Evolutionary conservation across 2,888 invertebrate genomes (phyloP).

Genomic region (Lamproptera curius): DNA sequence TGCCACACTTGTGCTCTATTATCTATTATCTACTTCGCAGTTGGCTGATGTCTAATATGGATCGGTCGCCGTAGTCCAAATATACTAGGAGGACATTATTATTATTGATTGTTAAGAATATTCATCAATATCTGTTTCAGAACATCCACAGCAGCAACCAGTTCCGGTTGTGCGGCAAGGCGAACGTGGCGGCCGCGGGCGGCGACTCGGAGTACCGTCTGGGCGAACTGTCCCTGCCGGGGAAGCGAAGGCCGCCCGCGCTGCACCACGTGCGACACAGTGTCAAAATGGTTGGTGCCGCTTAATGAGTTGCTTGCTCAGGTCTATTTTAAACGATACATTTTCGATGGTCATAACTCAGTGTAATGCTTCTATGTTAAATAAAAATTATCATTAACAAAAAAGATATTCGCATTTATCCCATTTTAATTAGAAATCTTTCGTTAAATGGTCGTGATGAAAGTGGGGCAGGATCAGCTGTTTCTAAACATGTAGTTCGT

Average conservation of each 20-base stretch:
- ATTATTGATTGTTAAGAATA: not conserved
- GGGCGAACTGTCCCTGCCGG: constrained; percentile 84
- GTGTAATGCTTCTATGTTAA: too few species aligned
- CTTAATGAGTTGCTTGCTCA: too few species aligned
- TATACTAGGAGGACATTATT: too few species aligned
- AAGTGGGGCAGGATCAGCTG: too few species aligned
- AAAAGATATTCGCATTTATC: not conserved
- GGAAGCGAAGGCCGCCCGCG: constrained; percentile 70
- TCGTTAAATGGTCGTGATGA: not conserved
- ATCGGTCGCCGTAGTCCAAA: too few species aligned
- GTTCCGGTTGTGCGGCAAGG: constrained; percentile 53
- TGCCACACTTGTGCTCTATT: too few species aligned
- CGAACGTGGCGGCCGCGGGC: constrained; percentile 47
- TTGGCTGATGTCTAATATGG: too few species aligned
- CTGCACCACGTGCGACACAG: constrained; percentile 62
- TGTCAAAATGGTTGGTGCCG: constrained; percentile 70
- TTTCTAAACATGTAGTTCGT: too few species aligned
- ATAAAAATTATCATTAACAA: not conserved
- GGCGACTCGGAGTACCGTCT: constrained; percentile 71
- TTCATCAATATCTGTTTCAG: constrained; percentile 40
- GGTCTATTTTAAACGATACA: too few species aligned
- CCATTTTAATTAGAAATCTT: not conserved
- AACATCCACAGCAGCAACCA: constrained; percentile 78
- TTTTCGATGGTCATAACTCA: too few species aligned
- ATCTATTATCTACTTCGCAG: too few species aligned